A percentile compares a stretch with the other conserved stretches of the same genome.
phyloP scores from a whole-genome alignment of 2,797 vertebrate genomes.

The Myotis pilosus region DNA sequence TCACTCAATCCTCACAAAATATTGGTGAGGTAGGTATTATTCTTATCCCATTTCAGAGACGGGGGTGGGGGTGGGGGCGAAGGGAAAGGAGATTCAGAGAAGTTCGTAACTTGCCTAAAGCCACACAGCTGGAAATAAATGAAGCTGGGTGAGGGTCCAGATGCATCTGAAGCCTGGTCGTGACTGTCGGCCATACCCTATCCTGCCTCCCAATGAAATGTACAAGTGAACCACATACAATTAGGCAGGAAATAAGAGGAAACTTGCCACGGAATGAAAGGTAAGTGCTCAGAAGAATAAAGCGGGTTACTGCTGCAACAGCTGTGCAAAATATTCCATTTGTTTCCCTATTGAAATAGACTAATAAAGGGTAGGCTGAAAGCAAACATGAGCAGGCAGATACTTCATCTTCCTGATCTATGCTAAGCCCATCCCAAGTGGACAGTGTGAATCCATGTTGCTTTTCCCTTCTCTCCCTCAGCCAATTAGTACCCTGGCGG shows the following conservation, averaged over 20 bases:
- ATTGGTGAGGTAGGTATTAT: background rate
- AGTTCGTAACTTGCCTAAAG: background rate
- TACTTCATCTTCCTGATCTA: slow-evolving; percentile 58
- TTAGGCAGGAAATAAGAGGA: background rate
- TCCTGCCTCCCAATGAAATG: background rate
- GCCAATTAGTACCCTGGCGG: background rate
- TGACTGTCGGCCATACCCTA: background rate
- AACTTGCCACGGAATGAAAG: slow-evolving; percentile 50
- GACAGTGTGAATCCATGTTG: background rate
- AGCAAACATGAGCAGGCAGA: slow-evolving; percentile 34
- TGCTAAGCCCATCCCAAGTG: slow-evolving; percentile 28
- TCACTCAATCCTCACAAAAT: background rate
- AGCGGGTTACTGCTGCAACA: background rate
- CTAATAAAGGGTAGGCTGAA: slow-evolving; percentile 40
- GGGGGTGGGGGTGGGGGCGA: rapidly evolving
- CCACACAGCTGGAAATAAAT: background rate
- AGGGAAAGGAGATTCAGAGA: background rate
- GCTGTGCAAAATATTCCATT: slow-evolving; percentile 61
- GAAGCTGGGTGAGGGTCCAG: background rate
- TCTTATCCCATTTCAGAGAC: background rate
- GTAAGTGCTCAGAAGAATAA: slow-evolving; percentile 38
- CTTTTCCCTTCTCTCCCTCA: background rate
- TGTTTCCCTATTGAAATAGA: slow-evolving; percentile 61
- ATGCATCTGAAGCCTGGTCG: background rate
- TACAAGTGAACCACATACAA: background rate